phyloP scores from a whole-genome alignment of 2,113 vertebrate species.

The Phodopus roborovskii region DNA sequence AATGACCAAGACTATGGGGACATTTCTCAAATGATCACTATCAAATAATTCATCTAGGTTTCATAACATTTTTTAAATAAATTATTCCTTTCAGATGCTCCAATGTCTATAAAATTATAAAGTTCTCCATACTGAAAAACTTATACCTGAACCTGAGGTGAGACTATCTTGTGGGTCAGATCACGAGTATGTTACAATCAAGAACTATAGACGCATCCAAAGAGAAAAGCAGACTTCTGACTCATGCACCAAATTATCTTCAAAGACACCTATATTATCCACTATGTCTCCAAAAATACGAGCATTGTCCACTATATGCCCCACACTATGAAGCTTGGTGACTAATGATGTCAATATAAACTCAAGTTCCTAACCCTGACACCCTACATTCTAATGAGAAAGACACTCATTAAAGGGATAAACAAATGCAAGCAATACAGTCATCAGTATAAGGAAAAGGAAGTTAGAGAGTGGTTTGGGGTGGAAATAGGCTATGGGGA shows the following conservation, averaged over 20 bases:
- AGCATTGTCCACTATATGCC: not conserved
- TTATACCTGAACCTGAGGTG: not conserved
- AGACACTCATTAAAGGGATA: not conserved
- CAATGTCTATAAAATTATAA: not conserved
- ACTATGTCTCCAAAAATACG: not conserved
- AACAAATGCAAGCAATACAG: not conserved
- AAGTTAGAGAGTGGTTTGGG: not conserved
- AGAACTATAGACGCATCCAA: not conserved
- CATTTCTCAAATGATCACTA: not conserved
- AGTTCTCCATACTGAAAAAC: conserved; percentile 6
- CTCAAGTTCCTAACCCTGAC: not conserved
- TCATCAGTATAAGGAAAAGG: conserved; percentile 27
- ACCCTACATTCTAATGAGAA: not conserved
- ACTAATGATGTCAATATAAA: conserved; percentile 22
- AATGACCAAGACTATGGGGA: not conserved
- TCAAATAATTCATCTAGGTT: not conserved
- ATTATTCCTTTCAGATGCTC: not conserved
- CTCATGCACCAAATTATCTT: not conserved
- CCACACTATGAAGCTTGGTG: not conserved
- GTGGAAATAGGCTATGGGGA: not conserved
- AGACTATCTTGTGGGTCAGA: not conserved
- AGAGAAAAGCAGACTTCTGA: not conserved
- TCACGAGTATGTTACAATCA: not conserved
- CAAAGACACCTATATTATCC: not conserved
- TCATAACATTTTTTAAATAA: conserved; percentile 8